phyloP scores from a whole-genome alignment of 2,888 invertebrate species.

The Danaus chrysippus region DNA sequence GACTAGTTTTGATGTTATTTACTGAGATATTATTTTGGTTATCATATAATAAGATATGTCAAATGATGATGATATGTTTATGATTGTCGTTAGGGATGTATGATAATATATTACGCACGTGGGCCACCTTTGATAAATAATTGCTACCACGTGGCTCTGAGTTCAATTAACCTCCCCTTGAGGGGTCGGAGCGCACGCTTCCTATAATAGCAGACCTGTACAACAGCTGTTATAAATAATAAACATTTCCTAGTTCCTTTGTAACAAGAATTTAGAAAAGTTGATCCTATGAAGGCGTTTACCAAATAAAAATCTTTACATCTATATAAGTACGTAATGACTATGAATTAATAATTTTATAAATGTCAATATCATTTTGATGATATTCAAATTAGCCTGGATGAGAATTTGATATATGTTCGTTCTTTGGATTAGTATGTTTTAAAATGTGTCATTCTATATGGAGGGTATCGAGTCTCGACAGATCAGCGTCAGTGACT shows the following conservation, averaged over 20 bases:
- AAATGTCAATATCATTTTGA: too few relatives aligned
- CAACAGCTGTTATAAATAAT: slow-evolving; percentile 47
- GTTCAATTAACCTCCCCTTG: slow-evolving; percentile 64
- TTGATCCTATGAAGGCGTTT: too few relatives aligned
- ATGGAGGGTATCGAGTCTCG: slow-evolving; percentile 17
- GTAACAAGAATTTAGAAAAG: too few relatives aligned
- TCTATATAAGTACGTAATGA: too few relatives aligned
- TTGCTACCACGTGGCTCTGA: slow-evolving; percentile 69
- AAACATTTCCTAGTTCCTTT: slow-evolving; percentile 17
- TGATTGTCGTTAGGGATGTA: slow-evolving; percentile 20
- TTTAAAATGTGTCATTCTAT: neutral
- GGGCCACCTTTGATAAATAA: slow-evolving; percentile 72
- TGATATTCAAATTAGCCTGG: too few relatives aligned
- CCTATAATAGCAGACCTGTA: slow-evolving; percentile 51
- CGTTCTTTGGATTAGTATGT: slow-evolving; percentile 1
- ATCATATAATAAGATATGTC: slow-evolving; percentile 17
- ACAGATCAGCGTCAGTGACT: slow-evolving; percentile 38
- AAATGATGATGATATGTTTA: slow-evolving; percentile 12
- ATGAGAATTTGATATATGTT: too few relatives aligned
- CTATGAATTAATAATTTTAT: too few relatives aligned
- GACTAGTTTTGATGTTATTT: slow-evolving; percentile 21
- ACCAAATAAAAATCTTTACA: too few relatives aligned
- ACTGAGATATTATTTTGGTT: slow-evolving; percentile 20
- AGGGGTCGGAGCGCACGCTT: slow-evolving; percentile 55
- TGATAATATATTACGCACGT: slow-evolving; percentile 52